Base-by-base conservation (phyloP, 1,140 invertebrate species). In the Delia radicum region DNA sequence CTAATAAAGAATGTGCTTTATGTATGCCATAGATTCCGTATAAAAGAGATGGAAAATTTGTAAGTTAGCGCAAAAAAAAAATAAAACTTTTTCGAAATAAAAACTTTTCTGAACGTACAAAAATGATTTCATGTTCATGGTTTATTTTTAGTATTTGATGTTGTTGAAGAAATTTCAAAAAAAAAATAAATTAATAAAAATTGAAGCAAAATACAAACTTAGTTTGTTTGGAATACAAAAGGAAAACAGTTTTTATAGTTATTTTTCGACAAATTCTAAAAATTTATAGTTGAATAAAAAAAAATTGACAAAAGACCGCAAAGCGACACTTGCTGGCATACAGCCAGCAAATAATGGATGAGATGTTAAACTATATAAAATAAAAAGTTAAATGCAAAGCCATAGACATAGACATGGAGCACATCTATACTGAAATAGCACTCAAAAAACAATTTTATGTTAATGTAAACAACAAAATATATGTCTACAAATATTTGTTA, bases 41-140 rank as follows among this genome's bases (percentile, higher is more conserved):
- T n/a, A n/a, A n/a, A n/a, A n/a, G n/a, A n/a, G n/a, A n/a, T n/a
- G n/a, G n/a, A n/a, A n/a, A n/a, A n/a, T n/a, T n/a, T n/a, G n/a
- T n/a, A n/a, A n/a, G n/a, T n/a, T n/a, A n/a, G n/a, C n/a, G n/a
- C n/a, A 37, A 37, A 10, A 37, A 13, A 37, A 37, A 37, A 37
- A 37, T 37, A 37, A 37, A 37, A 13, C 33, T 37, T 13, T 37
- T 3, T 37, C 33, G n/a, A n/a, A 37, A 10, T 37, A 37, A 37
- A 37, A 2, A 37, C 33, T 7, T 13, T 37, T 13, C 33, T 3
- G 8, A 37, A 37, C 33, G 13, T 37, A 10, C 21, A n/a, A 69
- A 69, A 69, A 69, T 69, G 65, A 69, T 69, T 69, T 69, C 65
- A 69, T 69, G 65, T 69, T 69, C 65, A 69, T 31, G 29, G 65